Conservation (phyloP, 2,797 vertebrate genomes). For the Muscicapa striata region DNA sequence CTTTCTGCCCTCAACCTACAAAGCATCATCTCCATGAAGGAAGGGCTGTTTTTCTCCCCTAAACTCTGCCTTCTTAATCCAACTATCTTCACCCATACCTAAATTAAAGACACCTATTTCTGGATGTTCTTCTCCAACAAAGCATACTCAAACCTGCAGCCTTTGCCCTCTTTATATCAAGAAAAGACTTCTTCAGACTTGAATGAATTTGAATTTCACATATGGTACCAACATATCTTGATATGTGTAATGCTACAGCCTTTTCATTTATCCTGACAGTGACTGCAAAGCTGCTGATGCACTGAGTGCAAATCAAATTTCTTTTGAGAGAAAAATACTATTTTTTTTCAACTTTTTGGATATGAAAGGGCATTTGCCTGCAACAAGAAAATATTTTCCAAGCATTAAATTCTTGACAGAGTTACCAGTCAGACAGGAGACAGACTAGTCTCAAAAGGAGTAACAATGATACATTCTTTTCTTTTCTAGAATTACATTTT, state of each 20-base stretch:
- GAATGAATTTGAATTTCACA: neutral
- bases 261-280: neutral
- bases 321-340: neutral
- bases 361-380: neutral
- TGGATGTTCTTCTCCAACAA: neutral
- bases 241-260: neutral
- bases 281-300: neutral
- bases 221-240: neutral
- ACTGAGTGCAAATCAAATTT: neutral
- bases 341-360: neutral
- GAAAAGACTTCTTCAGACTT: neutral
- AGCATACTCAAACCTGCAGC: neutral
- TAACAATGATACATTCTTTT: neutral
- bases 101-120: neutral
- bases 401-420: neutral
- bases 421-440: conserved; percentile 30
- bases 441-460: neutral
- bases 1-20: neutral
- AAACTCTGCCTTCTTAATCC: neutral
- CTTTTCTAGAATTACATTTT: neutral
- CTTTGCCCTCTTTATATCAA: neutral
- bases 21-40: neutral
- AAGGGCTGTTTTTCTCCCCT: neutral
- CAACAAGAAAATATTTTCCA: neutral
- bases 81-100: neutral